phyloP scores from a whole-genome alignment of 2,797 vertebrate species.

The Perodicticus potto region DNA sequence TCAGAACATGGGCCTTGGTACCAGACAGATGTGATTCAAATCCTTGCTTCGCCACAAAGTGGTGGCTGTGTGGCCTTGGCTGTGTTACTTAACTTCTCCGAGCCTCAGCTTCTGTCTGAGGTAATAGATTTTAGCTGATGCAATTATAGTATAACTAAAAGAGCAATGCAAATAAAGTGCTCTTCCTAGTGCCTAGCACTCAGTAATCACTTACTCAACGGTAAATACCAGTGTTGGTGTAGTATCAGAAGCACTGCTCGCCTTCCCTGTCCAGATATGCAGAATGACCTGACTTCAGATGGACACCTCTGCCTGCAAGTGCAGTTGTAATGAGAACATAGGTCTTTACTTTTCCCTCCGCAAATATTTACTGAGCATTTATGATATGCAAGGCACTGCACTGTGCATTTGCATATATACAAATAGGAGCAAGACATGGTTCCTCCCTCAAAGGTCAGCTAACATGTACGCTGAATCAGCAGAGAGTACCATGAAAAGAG shows the following conservation, averaged over 20 bases:
- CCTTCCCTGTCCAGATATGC: not conserved
- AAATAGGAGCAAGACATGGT: rapidly evolving
- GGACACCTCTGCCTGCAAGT: not conserved
- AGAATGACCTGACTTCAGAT: not conserved
- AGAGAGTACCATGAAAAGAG: not conserved
- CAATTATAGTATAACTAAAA: not conserved
- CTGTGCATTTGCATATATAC: too few relatives aligned
- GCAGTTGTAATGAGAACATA: not conserved
- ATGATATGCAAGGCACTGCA: rapidly evolving
- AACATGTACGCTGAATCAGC: not conserved
- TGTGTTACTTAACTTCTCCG: not conserved
- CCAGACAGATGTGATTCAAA: not conserved
- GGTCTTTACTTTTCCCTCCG: not conserved
- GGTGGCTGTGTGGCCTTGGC: not conserved
- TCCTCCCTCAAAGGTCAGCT: not conserved
- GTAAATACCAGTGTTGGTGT: rapidly evolving
- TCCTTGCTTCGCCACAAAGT: not conserved
- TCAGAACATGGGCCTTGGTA: not conserved
- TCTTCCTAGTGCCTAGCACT: too few relatives aligned
- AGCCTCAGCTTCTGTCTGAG: not conserved
- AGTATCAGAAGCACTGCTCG: not conserved
- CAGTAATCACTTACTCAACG: not conserved
- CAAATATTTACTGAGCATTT: slow-evolving; percentile 6
- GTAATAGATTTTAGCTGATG: not conserved
- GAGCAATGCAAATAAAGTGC: not conserved